phyloP scores from a whole-genome alignment of 2,797 vertebrate species.

The Hippoglossus hippoglossus region DNA sequence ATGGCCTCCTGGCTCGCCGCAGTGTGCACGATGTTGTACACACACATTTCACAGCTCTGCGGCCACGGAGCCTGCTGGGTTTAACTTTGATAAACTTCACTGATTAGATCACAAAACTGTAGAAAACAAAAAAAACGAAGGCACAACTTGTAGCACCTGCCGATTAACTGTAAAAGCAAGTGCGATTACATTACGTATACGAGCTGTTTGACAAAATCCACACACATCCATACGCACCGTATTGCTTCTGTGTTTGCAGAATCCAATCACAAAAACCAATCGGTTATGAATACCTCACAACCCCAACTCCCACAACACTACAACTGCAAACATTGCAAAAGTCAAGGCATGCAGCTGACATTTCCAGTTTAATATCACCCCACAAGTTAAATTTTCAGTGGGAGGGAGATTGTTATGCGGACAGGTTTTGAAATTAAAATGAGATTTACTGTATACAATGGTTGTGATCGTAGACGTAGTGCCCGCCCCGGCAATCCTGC shows the following conservation, averaged over 20 bases:
- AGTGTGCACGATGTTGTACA: constrained; percentile 46
- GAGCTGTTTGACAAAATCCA: constrained; percentile 1
- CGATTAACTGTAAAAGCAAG: constrained; percentile 15
- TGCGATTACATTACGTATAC: constrained; percentile 11
- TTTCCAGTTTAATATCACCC: constrained; percentile 44
- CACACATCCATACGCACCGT: constrained; percentile 1
- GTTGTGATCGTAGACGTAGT: not conserved
- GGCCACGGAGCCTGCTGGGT: constrained; percentile 5
- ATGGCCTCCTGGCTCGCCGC: constrained; percentile 42
- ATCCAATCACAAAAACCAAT: constrained; percentile 30
- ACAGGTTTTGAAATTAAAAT: constrained; percentile 33
- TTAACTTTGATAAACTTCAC: constrained; percentile 28
- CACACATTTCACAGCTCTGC: constrained; percentile 20
- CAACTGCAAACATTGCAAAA: constrained; percentile 24
- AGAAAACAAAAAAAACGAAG: not conserved
- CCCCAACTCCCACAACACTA: constrained; percentile 22
- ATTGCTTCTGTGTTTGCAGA: constrained; percentile 16
- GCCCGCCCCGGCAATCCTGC: not conserved
- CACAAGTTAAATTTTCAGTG: constrained; percentile 19
- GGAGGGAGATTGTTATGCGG: constrained; percentile 9
- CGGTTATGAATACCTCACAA: constrained; percentile 22
- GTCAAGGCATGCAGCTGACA: constrained; percentile 31
- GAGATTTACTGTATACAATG: constrained; percentile 11
- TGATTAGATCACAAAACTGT: constrained; percentile 3
- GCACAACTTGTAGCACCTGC: not conserved